Conservation (phyloP, 1,140 invertebrate genomes). For the Zaprionus africanus region DNA sequence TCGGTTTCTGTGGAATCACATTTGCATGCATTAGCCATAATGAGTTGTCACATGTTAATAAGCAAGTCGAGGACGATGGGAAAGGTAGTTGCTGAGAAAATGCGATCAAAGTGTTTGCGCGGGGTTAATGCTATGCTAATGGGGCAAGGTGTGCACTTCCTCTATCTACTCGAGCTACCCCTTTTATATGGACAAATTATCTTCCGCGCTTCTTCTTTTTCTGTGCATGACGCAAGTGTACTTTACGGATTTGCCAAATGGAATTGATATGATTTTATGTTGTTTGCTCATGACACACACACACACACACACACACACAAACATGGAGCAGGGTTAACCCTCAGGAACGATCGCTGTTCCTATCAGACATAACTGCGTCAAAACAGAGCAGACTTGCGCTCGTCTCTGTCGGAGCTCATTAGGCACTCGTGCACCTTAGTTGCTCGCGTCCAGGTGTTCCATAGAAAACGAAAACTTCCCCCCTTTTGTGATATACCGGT, state of each 20-base stretch:
- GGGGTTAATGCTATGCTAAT: conserved; percentile 75
- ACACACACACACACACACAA: background rate
- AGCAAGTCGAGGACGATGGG: conserved; percentile 54
- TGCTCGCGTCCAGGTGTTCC: conserved; percentile 67
- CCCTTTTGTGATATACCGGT: conserved; percentile 48
- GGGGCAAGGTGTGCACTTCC: conserved; percentile 76
- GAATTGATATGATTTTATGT: conserved; percentile 59
- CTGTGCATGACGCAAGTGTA: conserved; percentile 72
- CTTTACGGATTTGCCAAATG: conserved; percentile 61
- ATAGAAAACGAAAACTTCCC: conserved; percentile 71
- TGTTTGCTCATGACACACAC: conserved; percentile 54
- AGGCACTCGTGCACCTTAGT: conserved; percentile 63
- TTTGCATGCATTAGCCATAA: conserved; percentile 64
- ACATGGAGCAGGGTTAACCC: conserved; percentile 4
- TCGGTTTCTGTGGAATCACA: conserved; percentile 16
- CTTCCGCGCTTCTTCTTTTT: conserved; percentile 6
- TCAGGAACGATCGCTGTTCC: background rate
- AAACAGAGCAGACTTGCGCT: conserved; percentile 61
- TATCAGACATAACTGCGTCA: conserved; percentile 72
- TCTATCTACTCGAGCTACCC: conserved; percentile 10
- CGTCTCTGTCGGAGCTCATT: conserved; percentile 45
- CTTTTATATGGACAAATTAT: conserved; percentile 4
- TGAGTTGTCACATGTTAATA: conserved; percentile 71
- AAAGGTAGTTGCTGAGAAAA: conserved; percentile 50
- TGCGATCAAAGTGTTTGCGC: conserved; percentile 12